These are phyloP conservation scores for Habropoda laboriosa DNA, from an alignment of 1,140 invertebrate species.

Conservation along the genomic window DNA sequence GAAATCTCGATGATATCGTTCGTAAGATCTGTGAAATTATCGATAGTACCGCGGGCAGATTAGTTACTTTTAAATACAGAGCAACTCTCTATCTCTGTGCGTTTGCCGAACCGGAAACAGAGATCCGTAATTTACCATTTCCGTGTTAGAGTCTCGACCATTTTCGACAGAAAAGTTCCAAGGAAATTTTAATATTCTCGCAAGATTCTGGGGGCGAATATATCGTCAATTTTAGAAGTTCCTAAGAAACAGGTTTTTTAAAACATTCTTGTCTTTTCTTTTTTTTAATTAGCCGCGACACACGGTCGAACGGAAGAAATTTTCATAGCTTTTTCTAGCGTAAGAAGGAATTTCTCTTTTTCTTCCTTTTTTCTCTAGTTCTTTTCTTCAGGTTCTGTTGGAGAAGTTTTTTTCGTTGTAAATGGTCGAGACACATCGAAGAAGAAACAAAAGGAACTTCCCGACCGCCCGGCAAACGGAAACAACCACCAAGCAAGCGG, in stretches of 20 bases:
- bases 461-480: background rate
- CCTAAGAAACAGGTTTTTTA: no score
- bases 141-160: constrained; percentile 26
- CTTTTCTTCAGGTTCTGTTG: no score
- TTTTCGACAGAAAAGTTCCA: no score
- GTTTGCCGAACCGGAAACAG: constrained; percentile 19
- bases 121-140: constrained; percentile 19
- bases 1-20: no score
- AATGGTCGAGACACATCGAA: constrained; percentile 2
- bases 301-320: no score
- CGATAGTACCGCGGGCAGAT: constrained; percentile 6
- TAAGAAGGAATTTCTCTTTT: no score
- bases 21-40: constrained; percentile 33
- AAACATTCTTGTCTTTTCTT: no score
- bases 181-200: no score
- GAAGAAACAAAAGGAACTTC: no score
- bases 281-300: background rate
- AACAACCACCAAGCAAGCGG: constrained; percentile 20
- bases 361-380: no score
- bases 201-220: no score
- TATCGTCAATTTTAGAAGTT: background rate
- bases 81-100: background rate
- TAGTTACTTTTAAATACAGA: constrained; percentile 47
- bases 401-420: background rate
- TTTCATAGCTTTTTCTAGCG: no score